Base-by-base conservation (phyloP, 2,797 vertebrate species). In the Lepus oiostolus region DNA sequence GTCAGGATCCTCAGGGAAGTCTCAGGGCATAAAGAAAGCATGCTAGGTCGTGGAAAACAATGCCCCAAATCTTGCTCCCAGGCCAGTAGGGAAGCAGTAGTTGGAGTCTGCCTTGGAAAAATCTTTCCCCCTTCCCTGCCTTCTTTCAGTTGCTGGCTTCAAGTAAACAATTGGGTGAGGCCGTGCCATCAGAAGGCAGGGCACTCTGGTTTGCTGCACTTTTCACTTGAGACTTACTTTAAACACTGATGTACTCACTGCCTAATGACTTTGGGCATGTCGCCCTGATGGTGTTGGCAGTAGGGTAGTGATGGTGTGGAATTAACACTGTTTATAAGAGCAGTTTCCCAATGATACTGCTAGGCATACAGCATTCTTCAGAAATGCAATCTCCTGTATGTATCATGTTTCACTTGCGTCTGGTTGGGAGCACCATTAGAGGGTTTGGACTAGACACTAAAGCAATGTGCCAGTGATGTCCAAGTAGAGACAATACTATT, bases 161-260 rank as follows among this genome's bases (percentile, higher is more conserved):
- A 28, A 92, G 67, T 68, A 95, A 96, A 82, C 82, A 70, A 11
- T 24, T 28, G 0, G 3, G 77, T 79, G 95, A 86, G 91, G 81
- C 54, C 5, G 0, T n/a, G 70, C 63, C 84, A 42, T 90, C n/a
- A 38, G 63, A 65, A 77, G 81, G 22, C 84, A 93, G 68, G 86
- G 26, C 32, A 7, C 5, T 21, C 63, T 77, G 52, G 58, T 77
- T 91, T 89, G 28, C 68, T 75, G 21, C 1, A 21, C 68, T 94
- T 85, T 86, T 93, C 42, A 52, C 76, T 67, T 50, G 62, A 94
- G 58, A 80, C 68, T 91, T 52, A 32, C 26, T 95, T 93, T 74
- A 87, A 96, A 95, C 62, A 90, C 60, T 67, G 89, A 79, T 50
- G 28, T 47, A 65, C 72, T 94, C 58, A 62, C 22, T 54, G 89